A percentile compares a stretch with the other conserved stretches of the same genome.
Evolutionary conservation across 2,888 invertebrate genomes (phyloP).

Genomic region (Lasioglossum leucozonium): DNA sequence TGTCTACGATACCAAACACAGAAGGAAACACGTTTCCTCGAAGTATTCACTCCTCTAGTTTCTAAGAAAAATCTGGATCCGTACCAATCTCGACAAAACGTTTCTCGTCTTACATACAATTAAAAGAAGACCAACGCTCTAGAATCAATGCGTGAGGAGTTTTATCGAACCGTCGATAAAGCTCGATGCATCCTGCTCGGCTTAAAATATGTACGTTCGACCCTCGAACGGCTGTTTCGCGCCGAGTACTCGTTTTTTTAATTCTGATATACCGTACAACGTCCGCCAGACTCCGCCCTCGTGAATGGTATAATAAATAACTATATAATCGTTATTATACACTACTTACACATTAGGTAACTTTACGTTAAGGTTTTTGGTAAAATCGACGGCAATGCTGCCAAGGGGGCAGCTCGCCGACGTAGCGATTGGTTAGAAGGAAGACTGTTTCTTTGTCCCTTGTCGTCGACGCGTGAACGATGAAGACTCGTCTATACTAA

Average conservation of each 20-base stretch:
- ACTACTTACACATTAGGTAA: slow-evolving; percentile 80
- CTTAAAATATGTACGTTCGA: slow-evolving; percentile 1
- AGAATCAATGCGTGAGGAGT: not conserved
- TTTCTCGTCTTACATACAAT: slow-evolving; percentile 11
- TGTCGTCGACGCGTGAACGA: slow-evolving; percentile 37
- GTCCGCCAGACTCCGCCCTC: slow-evolving; percentile 14
- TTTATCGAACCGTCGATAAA: not conserved
- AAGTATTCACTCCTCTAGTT: slow-evolving; percentile 28
- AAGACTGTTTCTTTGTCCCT: slow-evolving; percentile 55
- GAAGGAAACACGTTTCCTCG: slow-evolving; percentile 48
- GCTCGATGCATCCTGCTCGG: slow-evolving; percentile 3
- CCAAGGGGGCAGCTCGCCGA: not conserved
- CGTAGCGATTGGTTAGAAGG: slow-evolving; percentile 38
- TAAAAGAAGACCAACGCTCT: slow-evolving; percentile 35
- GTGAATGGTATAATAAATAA: slow-evolving; percentile 77
- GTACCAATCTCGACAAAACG: slow-evolving; percentile 22
- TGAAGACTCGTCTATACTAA: slow-evolving; percentile 44
- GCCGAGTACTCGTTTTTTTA: not conserved
- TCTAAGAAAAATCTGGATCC: slow-evolving; percentile 33
- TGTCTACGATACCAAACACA: slow-evolving; percentile 69
- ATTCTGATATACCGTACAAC: slow-evolving; percentile 25
- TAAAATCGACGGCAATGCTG: slow-evolving; percentile 74
- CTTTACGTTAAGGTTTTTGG: slow-evolving; percentile 78
- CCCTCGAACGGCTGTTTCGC: slow-evolving; percentile 2
- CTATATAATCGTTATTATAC: slow-evolving; percentile 79